phyloP scores from a whole-genome alignment of 2,113 vertebrate species.

The Galeopterus variegatus region DNA sequence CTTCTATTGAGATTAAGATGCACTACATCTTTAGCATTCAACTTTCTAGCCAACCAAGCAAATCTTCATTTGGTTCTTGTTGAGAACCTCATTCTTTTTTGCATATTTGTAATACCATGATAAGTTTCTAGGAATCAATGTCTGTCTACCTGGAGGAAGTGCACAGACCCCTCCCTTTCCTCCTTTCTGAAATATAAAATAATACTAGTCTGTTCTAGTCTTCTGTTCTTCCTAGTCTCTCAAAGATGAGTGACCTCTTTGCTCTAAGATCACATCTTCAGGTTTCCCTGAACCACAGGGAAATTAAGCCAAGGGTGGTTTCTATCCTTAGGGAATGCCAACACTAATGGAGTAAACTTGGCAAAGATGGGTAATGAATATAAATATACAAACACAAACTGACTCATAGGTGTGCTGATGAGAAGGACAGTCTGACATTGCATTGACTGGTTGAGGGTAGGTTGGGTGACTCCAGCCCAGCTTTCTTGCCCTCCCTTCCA shows the following conservation, averaged over 20 bases:
- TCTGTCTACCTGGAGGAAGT: background rate
- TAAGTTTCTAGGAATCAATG: background rate
- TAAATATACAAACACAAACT: background rate
- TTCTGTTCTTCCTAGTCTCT: conserved; percentile 6
- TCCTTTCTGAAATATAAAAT: conserved; percentile 37
- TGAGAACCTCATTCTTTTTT: background rate
- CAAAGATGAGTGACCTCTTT: background rate
- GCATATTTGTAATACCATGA: background rate
- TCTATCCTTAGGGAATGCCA: background rate
- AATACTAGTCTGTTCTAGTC: background rate
- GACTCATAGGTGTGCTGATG: background rate
- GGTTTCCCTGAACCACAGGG: background rate
- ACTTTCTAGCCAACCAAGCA: conserved; percentile 11
- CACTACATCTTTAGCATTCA: background rate
- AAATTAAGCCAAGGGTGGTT: background rate
- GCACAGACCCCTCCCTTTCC: background rate
- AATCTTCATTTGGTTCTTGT: background rate
- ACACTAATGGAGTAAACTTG: background rate
- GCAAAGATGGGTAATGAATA: background rate
- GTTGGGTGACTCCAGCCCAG: background rate
- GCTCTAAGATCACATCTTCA: background rate
- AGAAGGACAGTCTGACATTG: background rate
- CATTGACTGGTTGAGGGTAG: background rate
- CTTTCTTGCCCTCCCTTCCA: conserved; percentile 37
- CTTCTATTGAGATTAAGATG: conserved; percentile 45